Base-by-base conservation (phyloP, 2,888 invertebrate genomes). In the Pachymerium ferrugineum region DNA sequence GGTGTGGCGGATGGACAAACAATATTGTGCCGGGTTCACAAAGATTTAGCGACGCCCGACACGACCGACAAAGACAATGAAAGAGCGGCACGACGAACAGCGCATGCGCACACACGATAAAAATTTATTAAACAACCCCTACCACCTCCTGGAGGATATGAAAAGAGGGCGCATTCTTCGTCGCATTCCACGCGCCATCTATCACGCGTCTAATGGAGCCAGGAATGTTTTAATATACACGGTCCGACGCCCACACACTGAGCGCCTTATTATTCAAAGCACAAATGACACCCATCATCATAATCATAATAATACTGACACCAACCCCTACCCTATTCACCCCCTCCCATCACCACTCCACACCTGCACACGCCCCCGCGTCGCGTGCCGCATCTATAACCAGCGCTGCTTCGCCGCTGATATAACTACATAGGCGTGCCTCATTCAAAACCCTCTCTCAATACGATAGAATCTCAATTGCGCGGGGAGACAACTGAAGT, bases 21-120 rank as follows among this genome's bases (percentile, higher is more conserved):
- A 68, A 68, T 68, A 68, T 68, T 68, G 68, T 68, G 68, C 16
- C 16, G 33, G 33, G 25, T 22, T 22, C 68, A 68, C 68, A 68
- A 68, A 68, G 68, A 68, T 68, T 68, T 68, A 25, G 68, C 68
- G 68, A 68, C 25, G 25, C 22, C 29, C 28, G 68, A 22, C 22
- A 16, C 28, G 29, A 14, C 68, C 14, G 68, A 68, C 68, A 68
- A 68, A 68, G 68, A 68, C 68, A 28, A 68, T 68, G 68, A 16
- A 14, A n/a, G 22, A 22, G 68, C 8, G 10, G 68, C 22, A 68
- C 10, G 16, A 10, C n/a, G 19, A 6, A 22, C 19, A 68, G 29
- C 29, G 33, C 33, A 33, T 33, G 33, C 33, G 33, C 33, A 12
- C 33, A 33, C 33, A 33, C 33, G 33, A 33, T 33, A 33, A 33